Evolutionary conservation across 1,140 invertebrate species (phyloP).

Genomic region (Drosophila suzukii): DNA sequence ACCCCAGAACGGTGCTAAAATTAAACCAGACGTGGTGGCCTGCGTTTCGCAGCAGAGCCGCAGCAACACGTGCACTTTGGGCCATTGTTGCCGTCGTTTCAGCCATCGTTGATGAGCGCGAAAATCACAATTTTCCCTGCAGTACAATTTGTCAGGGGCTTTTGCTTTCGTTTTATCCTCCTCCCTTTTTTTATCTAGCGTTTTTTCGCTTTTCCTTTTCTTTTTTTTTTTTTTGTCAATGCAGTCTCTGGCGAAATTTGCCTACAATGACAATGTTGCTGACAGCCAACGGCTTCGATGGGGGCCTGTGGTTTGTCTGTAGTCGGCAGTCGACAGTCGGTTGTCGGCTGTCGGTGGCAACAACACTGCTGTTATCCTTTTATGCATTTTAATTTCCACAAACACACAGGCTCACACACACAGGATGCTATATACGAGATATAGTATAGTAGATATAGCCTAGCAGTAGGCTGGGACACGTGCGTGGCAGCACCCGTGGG

Average conservation of each 20-base stretch:
- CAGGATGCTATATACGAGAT: not conserved
- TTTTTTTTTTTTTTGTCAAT: conserved; percentile 21
- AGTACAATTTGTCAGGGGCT: conserved; percentile 68
- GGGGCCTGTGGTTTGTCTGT: conserved; percentile 58
- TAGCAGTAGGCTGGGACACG: conserved; percentile 48
- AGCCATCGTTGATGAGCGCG: conserved; percentile 65
- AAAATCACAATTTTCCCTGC: conserved; percentile 80
- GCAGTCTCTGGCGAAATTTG: conserved; percentile 71
- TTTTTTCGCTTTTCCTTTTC: conserved; percentile 6
- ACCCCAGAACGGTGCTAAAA: conserved; percentile 61
- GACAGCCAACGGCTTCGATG: conserved; percentile 47
- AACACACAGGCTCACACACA: conserved; percentile 43
- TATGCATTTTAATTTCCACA: conserved; percentile 80
- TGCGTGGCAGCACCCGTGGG: conserved; percentile 68
- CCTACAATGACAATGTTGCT: conserved; percentile 58
- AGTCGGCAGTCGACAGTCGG: conserved; percentile 27
- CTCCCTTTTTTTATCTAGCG: not conserved
- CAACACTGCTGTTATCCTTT: conserved; percentile 76
- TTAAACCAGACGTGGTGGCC: conserved; percentile 76
- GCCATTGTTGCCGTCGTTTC: conserved; percentile 39
- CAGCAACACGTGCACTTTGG: conserved; percentile 71
- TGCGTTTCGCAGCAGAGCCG: conserved; percentile 48
- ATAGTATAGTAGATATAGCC: not conserved
- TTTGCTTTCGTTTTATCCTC: conserved; percentile 33
- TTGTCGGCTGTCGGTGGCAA: conserved; percentile 31